Percentiles rank a stretch among this genome's conserved stretches.
These are phyloP conservation scores for silkworm (Bombyx mori) DNA, from an alignment of 1,140 invertebrate genomes.

Conservation along the genomic window ASM3026992v2 NC_085118.1:10550501-10551000, in stretches of 20 bases:
- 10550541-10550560: no score
- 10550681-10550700: conserved; percentile 18
- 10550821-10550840: conserved; percentile 22
- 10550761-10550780: conserved; percentile 29
- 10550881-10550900: no score
- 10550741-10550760: conserved; percentile 21
- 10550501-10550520: no score
- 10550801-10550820: conserved; percentile 29
- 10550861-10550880: no score
- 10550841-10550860: conserved; percentile 11
- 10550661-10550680: conserved; percentile 30
- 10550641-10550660: conserved; percentile 31
- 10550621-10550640: background rate
- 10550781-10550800: conserved; percentile 39
- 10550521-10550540: no score
- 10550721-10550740: conserved; percentile 11
- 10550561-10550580: no score
- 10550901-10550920: no score
- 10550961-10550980: no score
- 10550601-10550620: background rate
- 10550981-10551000: no score
- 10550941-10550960: no score
- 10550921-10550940: no score
- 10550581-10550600: no score
- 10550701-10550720: conserved; percentile 18